Evolutionary conservation across 2,113 vertebrate genomes (phyloP).

Genomic region (Danionella cerebrum): DNA sequence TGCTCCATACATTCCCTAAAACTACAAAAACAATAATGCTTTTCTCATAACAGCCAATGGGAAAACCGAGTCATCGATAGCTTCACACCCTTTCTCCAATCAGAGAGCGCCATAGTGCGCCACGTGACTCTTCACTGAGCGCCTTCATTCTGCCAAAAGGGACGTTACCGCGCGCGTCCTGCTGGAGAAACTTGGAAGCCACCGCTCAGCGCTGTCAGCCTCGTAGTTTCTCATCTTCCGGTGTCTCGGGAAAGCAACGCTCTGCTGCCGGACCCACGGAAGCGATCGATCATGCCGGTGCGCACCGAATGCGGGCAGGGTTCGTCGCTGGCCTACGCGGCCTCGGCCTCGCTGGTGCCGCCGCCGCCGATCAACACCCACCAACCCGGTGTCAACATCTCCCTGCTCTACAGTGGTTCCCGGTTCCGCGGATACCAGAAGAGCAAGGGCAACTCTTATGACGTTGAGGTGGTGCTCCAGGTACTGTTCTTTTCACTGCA

Average conservation of each 20-base stretch:
- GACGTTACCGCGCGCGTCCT: constrained; percentile 3
- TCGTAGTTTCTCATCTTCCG: constrained; percentile 1
- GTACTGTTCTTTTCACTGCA: too few species aligned
- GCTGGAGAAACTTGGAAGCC: constrained; percentile 8
- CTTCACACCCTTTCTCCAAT: constrained; percentile 45
- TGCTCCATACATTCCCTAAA: neutral
- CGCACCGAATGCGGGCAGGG: constrained; percentile 71
- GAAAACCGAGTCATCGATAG: neutral
- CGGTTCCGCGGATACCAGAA: constrained; percentile 94
- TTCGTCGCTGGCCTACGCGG: constrained; percentile 59
- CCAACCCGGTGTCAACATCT: constrained; percentile 86
- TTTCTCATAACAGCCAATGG: constrained; percentile 42
- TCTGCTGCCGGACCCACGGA: constrained; percentile 42
- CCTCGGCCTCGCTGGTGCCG: constrained; percentile 78
- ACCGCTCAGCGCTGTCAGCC: constrained; percentile 14
- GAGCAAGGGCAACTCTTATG: constrained; percentile 95
- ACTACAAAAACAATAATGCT: constrained; percentile 34
- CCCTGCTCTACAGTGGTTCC: constrained; percentile 88
- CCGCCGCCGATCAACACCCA: constrained; percentile 90
- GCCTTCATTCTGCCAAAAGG: neutral
- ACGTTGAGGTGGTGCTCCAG: constrained; percentile 93
- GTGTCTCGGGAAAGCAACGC: constrained; percentile 12
- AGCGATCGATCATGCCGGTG: constrained; percentile 78
- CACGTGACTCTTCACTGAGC: constrained; percentile 24
- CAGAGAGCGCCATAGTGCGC: constrained; percentile 30